These are phyloP conservation scores for Campoletis sonorensis DNA, from an alignment of 1,140 invertebrate species.

Conservation along the genomic window DNA sequence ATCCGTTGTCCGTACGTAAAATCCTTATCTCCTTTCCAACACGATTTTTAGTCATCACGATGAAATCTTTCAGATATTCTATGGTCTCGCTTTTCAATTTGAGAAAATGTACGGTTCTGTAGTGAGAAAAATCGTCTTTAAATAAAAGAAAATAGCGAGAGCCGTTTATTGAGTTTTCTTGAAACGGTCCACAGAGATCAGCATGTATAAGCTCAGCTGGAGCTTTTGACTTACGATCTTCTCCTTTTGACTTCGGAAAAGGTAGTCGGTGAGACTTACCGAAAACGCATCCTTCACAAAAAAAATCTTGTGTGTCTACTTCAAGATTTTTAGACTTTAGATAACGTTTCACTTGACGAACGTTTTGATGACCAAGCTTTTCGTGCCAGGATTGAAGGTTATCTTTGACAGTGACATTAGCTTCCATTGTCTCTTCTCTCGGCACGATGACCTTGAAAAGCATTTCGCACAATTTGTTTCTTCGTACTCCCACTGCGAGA, in stretches of 20 bases:
- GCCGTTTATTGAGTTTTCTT: constrained; percentile 61
- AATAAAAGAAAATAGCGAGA: constrained; percentile 64
- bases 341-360: constrained; percentile 20
- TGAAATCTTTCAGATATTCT: constrained; percentile 62
- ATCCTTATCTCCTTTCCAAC: constrained; percentile 63
- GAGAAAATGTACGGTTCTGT: constrained; percentile 67
- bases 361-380: constrained; percentile 35
- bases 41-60: constrained; percentile 63
- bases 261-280: constrained; percentile 35
- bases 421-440: neutral
- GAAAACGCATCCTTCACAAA: constrained; percentile 40
- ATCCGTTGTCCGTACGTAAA: constrained; percentile 71
- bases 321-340: constrained; percentile 21
- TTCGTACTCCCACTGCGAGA: constrained; percentile 42
- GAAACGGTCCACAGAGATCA: constrained; percentile 69
- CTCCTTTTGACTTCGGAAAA: neutral
- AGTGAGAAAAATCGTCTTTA: constrained; percentile 72
- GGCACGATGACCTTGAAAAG: constrained; percentile 32
- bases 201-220: constrained; percentile 22
- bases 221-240: neutral
- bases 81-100: constrained; percentile 69
- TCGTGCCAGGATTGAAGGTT: constrained; percentile 36
- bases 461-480: constrained; percentile 45
- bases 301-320: neutral
- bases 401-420: neutral